Evolutionary conservation across 1,140 invertebrate genomes (phyloP), one percentile per base, ranked within the genome.

Genomic region (Oreohelix idahoensis): DNA sequence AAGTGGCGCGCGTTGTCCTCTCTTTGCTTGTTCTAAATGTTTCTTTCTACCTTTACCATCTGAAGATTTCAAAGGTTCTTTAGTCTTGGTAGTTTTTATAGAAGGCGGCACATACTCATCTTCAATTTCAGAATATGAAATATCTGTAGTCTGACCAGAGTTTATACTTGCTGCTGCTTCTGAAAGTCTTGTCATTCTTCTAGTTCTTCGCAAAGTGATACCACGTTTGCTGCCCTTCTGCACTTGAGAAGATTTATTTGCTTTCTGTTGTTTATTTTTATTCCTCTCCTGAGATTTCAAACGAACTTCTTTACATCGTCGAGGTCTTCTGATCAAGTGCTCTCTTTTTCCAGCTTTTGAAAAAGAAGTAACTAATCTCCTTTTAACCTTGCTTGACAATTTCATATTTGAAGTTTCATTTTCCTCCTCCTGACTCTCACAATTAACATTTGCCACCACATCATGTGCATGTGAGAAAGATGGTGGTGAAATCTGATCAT

Each of bases 31-130:
- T 5, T 58, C 2, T 26, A 58, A 58, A 58, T 17, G 15, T 58
- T 5, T 58, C 10, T 4, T 23, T 2, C 20, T 58, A 11, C 51
- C 26, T 26, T 26, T 4, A 29, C 17, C 0, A 66, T 66, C 29
- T 32, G 29, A 8, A 66, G 63, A 66, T 66, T 35, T 66, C 63
- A 32, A 1, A 66, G 29, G 29, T 66, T 32, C 17, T n/a, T 66
- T 66, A 32, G 63, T 17, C 32, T 17, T 66, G n/a, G 29, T 32
- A 66, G 63, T 32, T 66, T 42, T 73, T 15, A n/a, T 4, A 53
- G 45, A 51, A 1, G 45, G 39, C 29, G 74, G 74, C 2, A 76
- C 20, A 35, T 76, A 51, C 49, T 76, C 74, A 51, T 76, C 74
- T 32, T 76, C 74, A 76, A 42, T 76, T 1, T 35, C 45, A 4